Evolutionary conservation across 2,797 vertebrate genomes (phyloP).

Genomic region (Poeciliopsis gracilis): DNA sequence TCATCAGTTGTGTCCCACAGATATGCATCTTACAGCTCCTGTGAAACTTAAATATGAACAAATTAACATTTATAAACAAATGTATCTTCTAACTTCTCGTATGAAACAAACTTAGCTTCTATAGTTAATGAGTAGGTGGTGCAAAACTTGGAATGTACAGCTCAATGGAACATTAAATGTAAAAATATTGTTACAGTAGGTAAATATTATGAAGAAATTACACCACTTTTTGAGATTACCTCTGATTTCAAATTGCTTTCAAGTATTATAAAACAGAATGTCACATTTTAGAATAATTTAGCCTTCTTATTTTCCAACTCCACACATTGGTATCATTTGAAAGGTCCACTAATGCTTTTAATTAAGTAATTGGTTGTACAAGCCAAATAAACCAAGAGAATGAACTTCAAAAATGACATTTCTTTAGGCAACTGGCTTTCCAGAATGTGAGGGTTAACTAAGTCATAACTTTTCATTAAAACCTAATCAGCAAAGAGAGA

Average conservation of each 20-base stretch:
- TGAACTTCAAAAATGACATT: background rate
- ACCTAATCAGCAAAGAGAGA: background rate
- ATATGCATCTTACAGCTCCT: no score
- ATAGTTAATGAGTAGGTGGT: no score
- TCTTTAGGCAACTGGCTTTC: background rate
- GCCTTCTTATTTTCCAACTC: background rate
- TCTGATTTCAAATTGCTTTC: background rate
- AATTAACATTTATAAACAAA: no score
- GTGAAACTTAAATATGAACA: no score
- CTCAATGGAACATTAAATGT: no score
- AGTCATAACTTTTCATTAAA: background rate
- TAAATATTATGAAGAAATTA: no score
- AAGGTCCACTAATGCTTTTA: background rate
- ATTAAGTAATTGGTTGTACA: background rate
- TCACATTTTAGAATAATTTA: background rate
- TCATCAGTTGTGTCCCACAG: no score
- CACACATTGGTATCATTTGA: background rate
- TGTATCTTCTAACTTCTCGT: no score
- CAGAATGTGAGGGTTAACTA: background rate
- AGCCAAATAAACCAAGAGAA: background rate
- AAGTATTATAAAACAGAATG: background rate
- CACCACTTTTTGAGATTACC: background rate
- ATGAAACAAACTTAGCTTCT: no score
- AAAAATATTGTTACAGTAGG: no score
- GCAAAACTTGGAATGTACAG: no score